Conservation (phyloP, 1,140 invertebrate genomes). For the Schlechtendalia chinensis region DNA sequence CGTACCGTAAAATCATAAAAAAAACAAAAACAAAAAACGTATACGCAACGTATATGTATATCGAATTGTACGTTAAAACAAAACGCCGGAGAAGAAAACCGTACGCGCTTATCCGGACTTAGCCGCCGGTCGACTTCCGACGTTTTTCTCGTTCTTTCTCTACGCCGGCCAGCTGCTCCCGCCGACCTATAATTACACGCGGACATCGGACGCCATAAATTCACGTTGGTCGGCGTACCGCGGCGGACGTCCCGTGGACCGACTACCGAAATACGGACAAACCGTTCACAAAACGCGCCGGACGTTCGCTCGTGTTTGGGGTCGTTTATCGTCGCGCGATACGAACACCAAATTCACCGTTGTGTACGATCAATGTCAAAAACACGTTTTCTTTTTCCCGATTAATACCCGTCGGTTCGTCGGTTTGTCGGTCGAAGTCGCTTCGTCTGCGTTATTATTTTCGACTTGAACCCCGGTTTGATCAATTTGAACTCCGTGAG, state of each 20-base stretch:
- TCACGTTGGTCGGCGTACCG: constrained; percentile 11
- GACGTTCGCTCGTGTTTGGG: not conserved
- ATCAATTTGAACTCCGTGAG: too few relatives aligned
- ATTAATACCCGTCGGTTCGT: not conserved
- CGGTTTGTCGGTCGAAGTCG: too few relatives aligned
- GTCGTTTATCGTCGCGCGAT: not conserved
- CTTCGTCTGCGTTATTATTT: too few relatives aligned
- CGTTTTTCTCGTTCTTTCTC: not conserved
- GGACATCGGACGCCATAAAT: constrained; percentile 33
- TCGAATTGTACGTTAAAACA: not conserved
- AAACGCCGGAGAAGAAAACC: not conserved
- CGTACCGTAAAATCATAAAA: constrained; percentile 49
- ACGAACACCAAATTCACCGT: too few relatives aligned
- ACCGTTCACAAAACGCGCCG: not conserved
- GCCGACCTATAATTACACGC: constrained; percentile 13
- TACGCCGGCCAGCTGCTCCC: too few relatives aligned
- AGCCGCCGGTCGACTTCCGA: not conserved
- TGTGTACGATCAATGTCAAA: too few relatives aligned
- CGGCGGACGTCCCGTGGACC: not conserved
- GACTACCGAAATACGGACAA: constrained; percentile 39
- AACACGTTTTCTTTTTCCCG: too few relatives aligned
- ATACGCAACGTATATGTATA: not conserved
- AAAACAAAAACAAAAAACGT: not conserved
- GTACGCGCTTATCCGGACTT: too few relatives aligned
- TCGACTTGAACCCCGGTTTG: too few relatives aligned